Evolutionary conservation across 2,113 vertebrate species (phyloP).

Genomic region (Ctenomys sociabilis): DNA sequence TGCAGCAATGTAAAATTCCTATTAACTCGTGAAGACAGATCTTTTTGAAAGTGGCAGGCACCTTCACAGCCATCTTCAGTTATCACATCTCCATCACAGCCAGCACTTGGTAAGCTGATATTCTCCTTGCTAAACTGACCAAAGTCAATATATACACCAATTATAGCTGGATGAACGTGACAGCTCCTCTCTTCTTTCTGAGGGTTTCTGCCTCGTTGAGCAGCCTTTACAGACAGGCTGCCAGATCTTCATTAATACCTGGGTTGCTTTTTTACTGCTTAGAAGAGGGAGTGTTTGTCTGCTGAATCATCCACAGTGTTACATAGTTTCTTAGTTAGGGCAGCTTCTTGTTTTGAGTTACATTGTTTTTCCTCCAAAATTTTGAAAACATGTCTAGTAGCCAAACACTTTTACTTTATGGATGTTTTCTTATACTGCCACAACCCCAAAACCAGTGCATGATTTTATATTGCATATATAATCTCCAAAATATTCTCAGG

Average conservation of each 20-base stretch:
- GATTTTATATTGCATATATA: neutral
- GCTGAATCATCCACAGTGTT: neutral
- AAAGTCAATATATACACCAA: conserved; percentile 69
- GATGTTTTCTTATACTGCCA: neutral
- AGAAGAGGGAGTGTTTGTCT: conserved; percentile 23
- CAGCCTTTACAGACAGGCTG: conserved; percentile 57
- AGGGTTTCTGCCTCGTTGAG: conserved; percentile 55
- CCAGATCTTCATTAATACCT: conserved; percentile 64
- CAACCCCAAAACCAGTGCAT: neutral
- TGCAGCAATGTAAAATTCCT: conserved; percentile 66
- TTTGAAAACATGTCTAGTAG: conserved; percentile 23
- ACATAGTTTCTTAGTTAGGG: neutral
- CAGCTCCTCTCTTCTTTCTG: conserved; percentile 62
- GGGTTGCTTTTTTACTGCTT: conserved; percentile 42
- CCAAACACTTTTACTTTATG: conserved; percentile 41
- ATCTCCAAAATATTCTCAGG: conserved; percentile 50
- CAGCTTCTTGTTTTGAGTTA: conserved; percentile 31
- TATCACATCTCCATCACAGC: conserved; percentile 71
- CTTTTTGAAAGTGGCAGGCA: conserved; percentile 58
- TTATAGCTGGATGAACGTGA: conserved; percentile 67
- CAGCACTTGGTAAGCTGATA: conserved; percentile 68
- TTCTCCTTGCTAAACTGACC: conserved; percentile 73
- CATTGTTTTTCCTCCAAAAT: conserved; percentile 22
- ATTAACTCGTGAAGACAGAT: conserved; percentile 65
- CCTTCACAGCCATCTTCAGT: conserved; percentile 53